Percentiles rank a stretch among this genome's conserved stretches.
phyloP scores from a whole-genome alignment of 2,888 invertebrate genomes.

The Balanococcus diminutus region DNA sequence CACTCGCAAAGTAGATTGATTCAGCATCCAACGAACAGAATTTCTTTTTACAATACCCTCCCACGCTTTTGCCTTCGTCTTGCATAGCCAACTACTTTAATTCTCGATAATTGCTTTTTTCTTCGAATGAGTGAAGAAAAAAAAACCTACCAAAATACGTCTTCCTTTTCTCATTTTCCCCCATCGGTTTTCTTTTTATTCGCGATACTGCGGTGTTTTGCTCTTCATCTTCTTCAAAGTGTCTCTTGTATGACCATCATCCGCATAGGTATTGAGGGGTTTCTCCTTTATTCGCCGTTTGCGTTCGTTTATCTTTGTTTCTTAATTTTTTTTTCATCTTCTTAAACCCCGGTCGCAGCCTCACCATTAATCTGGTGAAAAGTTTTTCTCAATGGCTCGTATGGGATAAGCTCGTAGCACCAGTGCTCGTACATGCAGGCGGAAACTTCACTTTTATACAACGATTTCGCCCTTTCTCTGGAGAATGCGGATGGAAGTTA shows the following conservation, averaged over 20 bases:
- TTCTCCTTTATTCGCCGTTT: not conserved
- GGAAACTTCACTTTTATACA: too few relatives aligned
- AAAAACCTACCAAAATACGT: not conserved
- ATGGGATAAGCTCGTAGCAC: not conserved
- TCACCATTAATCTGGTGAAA: constrained; percentile 20
- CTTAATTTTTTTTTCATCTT: constrained; percentile 8
- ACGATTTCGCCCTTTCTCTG: too few relatives aligned
- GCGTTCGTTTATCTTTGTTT: constrained; percentile 8
- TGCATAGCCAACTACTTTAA: constrained; percentile 32
- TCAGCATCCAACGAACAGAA: constrained; percentile 3
- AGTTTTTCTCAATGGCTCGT: not conserved
- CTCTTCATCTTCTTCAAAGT: not conserved
- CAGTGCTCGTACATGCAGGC: too few relatives aligned
- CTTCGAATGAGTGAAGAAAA: not conserved
- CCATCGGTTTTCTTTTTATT: not conserved
- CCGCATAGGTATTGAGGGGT: not conserved
- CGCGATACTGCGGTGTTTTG: not conserved
- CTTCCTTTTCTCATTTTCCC: not conserved
- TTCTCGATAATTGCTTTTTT: constrained; percentile 42
- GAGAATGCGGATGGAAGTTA: not conserved
- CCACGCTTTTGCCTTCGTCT: too few relatives aligned
- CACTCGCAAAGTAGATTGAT: not conserved
- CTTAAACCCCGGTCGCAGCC: not conserved
- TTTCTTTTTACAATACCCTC: not conserved
- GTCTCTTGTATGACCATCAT: not conserved